phyloP scores from a whole-genome alignment of 2,113 vertebrate genomes.

The Saguinus midas region DNA sequence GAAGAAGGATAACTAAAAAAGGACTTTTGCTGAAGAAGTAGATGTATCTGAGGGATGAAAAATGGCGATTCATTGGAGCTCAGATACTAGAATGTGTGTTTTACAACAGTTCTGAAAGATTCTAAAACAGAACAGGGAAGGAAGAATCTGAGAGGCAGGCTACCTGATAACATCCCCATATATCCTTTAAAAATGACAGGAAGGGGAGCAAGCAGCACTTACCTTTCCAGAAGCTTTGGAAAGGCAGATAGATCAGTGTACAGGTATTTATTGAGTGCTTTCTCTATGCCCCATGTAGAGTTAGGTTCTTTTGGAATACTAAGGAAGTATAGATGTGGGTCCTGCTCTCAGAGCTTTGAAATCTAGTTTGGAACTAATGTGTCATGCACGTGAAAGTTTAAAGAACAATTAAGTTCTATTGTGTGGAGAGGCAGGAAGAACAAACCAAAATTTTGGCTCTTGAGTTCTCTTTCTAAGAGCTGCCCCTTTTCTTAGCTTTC shows the following conservation, averaged over 20 bases:
- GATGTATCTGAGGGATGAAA: background rate
- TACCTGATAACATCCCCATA: background rate
- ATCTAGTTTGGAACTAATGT: background rate
- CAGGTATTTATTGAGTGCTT: background rate
- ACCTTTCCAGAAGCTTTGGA: background rate
- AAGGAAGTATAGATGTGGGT: background rate
- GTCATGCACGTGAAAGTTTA: background rate
- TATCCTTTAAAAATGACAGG: background rate
- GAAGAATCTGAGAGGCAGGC: background rate
- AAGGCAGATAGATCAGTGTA: background rate
- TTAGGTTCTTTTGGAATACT: background rate
- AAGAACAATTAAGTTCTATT: slow-evolving; percentile 30
- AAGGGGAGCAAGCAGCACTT: background rate
- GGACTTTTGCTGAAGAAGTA: background rate
- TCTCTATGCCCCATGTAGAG: background rate
- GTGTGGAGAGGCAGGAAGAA: slow-evolving; percentile 57
- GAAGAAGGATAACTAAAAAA: background rate
- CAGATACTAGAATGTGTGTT: background rate
- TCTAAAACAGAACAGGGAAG: background rate
- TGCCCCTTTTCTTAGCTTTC: slow-evolving; percentile 59
- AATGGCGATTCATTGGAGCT: background rate
- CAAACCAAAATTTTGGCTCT: slow-evolving; percentile 40
- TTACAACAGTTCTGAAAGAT: background rate
- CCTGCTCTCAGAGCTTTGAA: background rate
- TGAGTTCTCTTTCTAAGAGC: slow-evolving; percentile 37